These are phyloP conservation scores for Condylura cristata DNA, from an alignment of 2,113 vertebrate species.

Conservation along the genomic window DNA sequence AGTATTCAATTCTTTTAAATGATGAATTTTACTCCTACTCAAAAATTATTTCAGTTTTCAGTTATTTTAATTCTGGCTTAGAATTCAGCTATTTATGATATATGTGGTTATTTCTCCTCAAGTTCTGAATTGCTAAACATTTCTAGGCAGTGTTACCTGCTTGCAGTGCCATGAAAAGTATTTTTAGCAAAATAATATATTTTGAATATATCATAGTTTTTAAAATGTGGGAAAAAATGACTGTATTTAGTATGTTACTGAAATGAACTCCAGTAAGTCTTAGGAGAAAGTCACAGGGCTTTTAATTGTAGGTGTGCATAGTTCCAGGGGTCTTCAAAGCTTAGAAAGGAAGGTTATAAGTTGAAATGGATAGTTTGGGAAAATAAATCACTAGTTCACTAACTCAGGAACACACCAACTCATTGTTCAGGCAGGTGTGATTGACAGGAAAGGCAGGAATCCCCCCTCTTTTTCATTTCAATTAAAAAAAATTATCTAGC, in stretches of 20 bases:
- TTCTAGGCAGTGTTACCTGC: neutral
- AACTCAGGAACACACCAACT: neutral
- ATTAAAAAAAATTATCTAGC: neutral
- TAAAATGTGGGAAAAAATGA: neutral
- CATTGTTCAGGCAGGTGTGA: neutral
- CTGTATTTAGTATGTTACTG: neutral
- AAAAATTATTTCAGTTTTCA: neutral
- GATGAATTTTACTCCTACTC: neutral
- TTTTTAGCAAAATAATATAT: neutral
- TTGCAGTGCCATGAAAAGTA: neutral
- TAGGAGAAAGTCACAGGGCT: neutral
- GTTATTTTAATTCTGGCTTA: neutral
- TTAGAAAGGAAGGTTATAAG: neutral
- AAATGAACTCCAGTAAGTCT: neutral
- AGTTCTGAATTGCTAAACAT: neutral
- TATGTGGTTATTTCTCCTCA: neutral
- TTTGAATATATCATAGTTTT: neutral
- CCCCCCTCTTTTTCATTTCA: neutral
- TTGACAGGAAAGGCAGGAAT: neutral
- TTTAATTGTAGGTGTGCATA: neutral
- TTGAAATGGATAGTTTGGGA: neutral
- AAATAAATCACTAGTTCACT: neutral
- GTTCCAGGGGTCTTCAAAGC: neutral
- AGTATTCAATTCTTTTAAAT: neutral
- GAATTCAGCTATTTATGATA: neutral